Evolutionary conservation across 2,888 invertebrate species (phyloP), one percentile per base, ranked within the genome.

Genomic region (Steinernema hermaphroditum): DNA sequence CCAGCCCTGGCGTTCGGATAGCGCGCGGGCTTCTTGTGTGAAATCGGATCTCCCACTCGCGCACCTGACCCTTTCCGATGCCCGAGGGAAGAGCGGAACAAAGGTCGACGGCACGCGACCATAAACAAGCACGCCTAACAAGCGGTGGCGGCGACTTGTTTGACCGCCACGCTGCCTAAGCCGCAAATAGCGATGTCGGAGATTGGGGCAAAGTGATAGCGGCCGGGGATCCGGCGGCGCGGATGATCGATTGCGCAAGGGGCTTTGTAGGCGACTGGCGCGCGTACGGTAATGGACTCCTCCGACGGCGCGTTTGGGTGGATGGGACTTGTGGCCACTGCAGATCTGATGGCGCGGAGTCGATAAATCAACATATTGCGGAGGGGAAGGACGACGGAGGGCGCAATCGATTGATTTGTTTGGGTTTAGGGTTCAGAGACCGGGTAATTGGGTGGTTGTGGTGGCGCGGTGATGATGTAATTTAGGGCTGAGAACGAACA

Each of bases 101-200:
- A 46, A 16, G 46, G 6, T 16, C 9, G 8, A 16, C 46, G 46
- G 32, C 32, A 27, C 62, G 16, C 62, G 14, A 50, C 9, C 50
- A 24, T 50, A 50, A 50, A 50, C 50, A 50, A 50, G 50, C 50
- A 50, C 50, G 62, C 62, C 62, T 32, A 62, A 62, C 62, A 62
- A 62, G 32, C 62, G 62, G 32, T 16, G 62, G 32, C 62, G 54
- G 54, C 54, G 22, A 54, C 54, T 54, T 62, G 29, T 62, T 29
- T 27, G 37, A 37, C 37, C 27, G 62, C 62, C 22, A 62, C 62
- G 62, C 62, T 62, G n/a, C 62, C 32, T 62, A 32, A 62, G n/a
- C 32, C 32, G 16, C 29, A 62, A 62, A 62, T 32, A 12, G 37
- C 34, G 34, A 34, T 32, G 62, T 62, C 62, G 62, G 62, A 62